Conservation (phyloP, 1,140 invertebrate species). For the Euura lappo region DNA sequence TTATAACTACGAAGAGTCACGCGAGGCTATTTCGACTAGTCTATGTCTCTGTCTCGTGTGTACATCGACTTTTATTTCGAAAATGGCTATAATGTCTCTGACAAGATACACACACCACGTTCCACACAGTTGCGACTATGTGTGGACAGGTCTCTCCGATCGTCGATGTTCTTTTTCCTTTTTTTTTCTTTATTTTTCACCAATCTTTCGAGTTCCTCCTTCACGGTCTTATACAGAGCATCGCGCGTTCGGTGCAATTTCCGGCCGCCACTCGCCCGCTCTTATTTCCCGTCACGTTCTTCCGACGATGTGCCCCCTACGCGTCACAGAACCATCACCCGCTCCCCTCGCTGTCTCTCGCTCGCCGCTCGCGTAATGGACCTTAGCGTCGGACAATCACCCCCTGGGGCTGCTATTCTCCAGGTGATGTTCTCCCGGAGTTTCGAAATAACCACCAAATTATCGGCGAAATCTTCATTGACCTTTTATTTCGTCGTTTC, state of each 20-base stretch:
- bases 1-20: not conserved
- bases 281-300: constrained; percentile 57
- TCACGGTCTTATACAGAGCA: not conserved
- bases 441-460: not conserved
- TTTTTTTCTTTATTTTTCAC: not conserved
- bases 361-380: constrained; percentile 40
- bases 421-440: not conserved
- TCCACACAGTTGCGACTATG: not conserved
- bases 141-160: not conserved
- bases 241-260: constrained; percentile 45
- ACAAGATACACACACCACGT: not conserved
- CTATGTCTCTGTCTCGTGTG: not conserved
- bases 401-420: constrained; percentile 13
- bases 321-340: constrained; percentile 27
- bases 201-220: not conserved
- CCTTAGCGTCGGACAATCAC: constrained; percentile 55
- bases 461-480: not conserved
- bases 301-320: constrained; percentile 27
- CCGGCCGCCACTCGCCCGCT: constrained; percentile 52
- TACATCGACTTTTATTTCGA: not conserved
- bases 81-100: too few species aligned
- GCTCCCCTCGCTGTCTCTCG: constrained; percentile 34
- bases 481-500: not conserved
- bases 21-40: not conserved
- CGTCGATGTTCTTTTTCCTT: not conserved